Conservation (phyloP, 2,888 invertebrate genomes). For the Eurytoma adleriae region DNA sequence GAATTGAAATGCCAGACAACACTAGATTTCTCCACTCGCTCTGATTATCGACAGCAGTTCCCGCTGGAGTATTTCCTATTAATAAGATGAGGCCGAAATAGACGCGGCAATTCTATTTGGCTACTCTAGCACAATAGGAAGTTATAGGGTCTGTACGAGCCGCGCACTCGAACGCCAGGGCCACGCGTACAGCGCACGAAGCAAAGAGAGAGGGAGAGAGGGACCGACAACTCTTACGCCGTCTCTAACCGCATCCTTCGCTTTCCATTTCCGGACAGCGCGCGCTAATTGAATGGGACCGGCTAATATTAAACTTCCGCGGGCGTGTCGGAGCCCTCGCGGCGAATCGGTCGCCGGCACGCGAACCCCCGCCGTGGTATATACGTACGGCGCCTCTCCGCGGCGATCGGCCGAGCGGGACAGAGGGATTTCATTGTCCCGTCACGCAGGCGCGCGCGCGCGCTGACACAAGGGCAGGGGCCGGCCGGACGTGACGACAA, state of each 20-base stretch:
- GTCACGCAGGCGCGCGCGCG: constrained; percentile 14
- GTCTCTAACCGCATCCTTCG: constrained; percentile 38
- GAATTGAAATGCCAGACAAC: too few relatives aligned
- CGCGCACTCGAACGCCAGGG: too few relatives aligned
- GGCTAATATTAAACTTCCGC: constrained; percentile 62
- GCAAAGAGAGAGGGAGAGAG: too few relatives aligned
- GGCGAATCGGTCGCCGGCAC: background rate
- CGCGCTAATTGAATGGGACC: constrained; percentile 60
- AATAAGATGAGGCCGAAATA: background rate
- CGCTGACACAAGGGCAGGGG: too few relatives aligned
- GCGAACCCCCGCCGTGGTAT: too few relatives aligned
- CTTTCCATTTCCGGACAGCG: constrained; percentile 60
- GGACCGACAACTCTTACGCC: constrained; percentile 18
- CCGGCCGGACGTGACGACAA: constrained; percentile 41
- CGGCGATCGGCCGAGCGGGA: background rate
- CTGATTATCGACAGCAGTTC: too few relatives aligned
- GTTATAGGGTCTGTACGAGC: too few relatives aligned
- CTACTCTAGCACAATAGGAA: background rate
- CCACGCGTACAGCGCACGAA: too few relatives aligned
- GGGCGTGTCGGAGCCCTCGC: constrained; percentile 12
- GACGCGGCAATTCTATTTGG: background rate
- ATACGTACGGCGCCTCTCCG: too few relatives aligned
- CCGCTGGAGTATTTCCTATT: background rate
- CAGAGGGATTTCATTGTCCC: constrained; percentile 44
- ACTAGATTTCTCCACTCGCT: too few relatives aligned